These are phyloP conservation scores for Drosophila quinaria DNA, from an alignment of 2,888 invertebrate species.

Conservation along the genomic window DNA sequence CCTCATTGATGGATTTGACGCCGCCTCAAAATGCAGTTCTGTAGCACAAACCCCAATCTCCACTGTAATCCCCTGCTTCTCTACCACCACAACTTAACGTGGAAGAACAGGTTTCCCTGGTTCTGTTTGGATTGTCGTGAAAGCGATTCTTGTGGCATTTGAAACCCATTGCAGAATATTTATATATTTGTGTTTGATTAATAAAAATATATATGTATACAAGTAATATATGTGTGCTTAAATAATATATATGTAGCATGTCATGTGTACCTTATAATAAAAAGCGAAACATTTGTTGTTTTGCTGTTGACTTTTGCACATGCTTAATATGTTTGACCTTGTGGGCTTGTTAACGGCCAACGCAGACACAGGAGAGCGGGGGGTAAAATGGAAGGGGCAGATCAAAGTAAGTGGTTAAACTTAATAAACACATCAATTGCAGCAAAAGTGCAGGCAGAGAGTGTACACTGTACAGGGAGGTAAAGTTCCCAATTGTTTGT, in stretches of 20 bases:
- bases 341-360: slow-evolving; percentile 62
- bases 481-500: slow-evolving; percentile 7
- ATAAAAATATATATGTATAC: not conserved
- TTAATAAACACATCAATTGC: slow-evolving; percentile 60
- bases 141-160: slow-evolving; percentile 57
- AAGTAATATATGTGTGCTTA: not conserved
- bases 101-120: slow-evolving; percentile 52
- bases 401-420: slow-evolving; percentile 29
- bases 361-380: not conserved
- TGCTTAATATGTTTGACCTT: slow-evolving; percentile 68
- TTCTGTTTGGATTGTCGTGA: slow-evolving; percentile 51
- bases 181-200: slow-evolving; percentile 38
- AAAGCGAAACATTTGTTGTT: slow-evolving; percentile 38
- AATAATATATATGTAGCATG: slow-evolving; percentile 16
- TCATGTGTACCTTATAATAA: slow-evolving; percentile 25
- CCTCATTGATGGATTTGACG: slow-evolving; percentile 68
- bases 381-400: not conserved
- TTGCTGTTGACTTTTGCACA: slow-evolving; percentile 68
- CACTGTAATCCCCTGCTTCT: not conserved
- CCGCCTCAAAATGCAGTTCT: slow-evolving; percentile 39
- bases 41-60: too few species aligned
- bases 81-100: slow-evolving; percentile 15
- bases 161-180: slow-evolving; percentile 41
- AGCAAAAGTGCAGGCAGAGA: slow-evolving; percentile 24
- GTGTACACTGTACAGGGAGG: not conserved